Conservation (phyloP, 2,888 invertebrate genomes). For the Platycnemis pennipes region DNA sequence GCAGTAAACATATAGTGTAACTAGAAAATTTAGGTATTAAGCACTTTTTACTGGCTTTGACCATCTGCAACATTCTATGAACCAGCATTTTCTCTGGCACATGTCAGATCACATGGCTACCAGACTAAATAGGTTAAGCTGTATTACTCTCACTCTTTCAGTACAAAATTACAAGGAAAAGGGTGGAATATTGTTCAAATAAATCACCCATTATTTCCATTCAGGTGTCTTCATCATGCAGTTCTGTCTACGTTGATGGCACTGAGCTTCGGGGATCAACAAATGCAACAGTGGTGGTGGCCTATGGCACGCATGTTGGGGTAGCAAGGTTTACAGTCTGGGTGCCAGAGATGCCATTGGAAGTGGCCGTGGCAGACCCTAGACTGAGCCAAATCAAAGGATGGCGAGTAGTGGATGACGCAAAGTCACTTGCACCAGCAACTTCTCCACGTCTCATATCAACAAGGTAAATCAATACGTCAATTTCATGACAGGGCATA, state of each 20-base stretch:
- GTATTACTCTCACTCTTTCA: too few relatives aligned
- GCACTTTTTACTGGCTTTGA: too few relatives aligned
- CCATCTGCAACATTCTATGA: too few relatives aligned
- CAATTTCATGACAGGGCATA: too few relatives aligned
- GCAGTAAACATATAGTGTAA: too few relatives aligned
- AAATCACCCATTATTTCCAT: slow-evolving; percentile 71
- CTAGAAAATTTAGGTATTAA: too few relatives aligned
- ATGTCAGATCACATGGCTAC: too few relatives aligned
- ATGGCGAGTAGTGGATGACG: slow-evolving; percentile 93
- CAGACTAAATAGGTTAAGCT: too few relatives aligned
- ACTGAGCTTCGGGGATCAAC: slow-evolving; percentile 96
- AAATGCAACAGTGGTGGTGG: slow-evolving; percentile 95
- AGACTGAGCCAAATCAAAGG: slow-evolving; percentile 95
- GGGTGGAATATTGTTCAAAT: neutral
- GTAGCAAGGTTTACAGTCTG: slow-evolving; percentile 95
- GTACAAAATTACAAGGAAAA: too few relatives aligned
- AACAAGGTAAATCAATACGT: neutral
- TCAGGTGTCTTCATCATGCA: slow-evolving; percentile 97
- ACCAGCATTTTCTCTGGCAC: too few relatives aligned
- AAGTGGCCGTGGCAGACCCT: slow-evolving; percentile 93
- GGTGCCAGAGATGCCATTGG: slow-evolving; percentile 97
- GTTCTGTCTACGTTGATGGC: slow-evolving; percentile 97
- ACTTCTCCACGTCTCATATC: slow-evolving; percentile 51
- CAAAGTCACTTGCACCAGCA: slow-evolving; percentile 38
- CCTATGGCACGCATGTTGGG: slow-evolving; percentile 94